Evolutionary conservation across 1,140 invertebrate genomes (phyloP).

Genomic region (Pantala flavescens): DNA sequence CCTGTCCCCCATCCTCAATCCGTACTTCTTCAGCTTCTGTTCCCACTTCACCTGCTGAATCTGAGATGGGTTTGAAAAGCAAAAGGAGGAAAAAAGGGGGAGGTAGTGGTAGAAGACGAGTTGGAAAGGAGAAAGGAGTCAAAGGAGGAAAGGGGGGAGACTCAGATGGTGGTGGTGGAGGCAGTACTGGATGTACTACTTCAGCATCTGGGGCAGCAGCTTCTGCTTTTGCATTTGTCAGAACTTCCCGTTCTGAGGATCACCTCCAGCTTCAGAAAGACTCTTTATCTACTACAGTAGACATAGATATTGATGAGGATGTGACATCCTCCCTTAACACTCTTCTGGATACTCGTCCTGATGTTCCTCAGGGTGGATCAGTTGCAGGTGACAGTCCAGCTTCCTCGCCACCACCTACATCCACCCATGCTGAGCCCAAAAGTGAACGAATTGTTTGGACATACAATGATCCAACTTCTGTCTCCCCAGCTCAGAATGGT

Average conservation of each 20-base stretch:
- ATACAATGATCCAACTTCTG: slow-evolving; percentile 63
- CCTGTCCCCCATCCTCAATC: slow-evolving; percentile 38
- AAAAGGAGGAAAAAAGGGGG: slow-evolving; percentile 17
- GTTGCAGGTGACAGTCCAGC: slow-evolving; percentile 12
- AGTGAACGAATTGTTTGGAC: slow-evolving; percentile 73
- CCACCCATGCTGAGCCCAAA: slow-evolving; percentile 13
- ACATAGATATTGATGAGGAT: slow-evolving; percentile 78
- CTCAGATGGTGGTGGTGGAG: slow-evolving; percentile 1
- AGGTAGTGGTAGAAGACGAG: background rate
- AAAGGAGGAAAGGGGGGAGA: background rate
- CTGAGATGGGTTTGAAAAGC: slow-evolving; percentile 34
- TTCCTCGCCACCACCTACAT: slow-evolving; percentile 26
- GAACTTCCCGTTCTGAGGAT: slow-evolving; percentile 75
- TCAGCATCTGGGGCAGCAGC: slow-evolving; percentile 31
- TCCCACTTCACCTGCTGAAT: slow-evolving; percentile 67
- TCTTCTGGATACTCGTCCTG: slow-evolving; percentile 68
- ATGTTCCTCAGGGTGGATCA: slow-evolving; percentile 38
- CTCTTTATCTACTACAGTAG: slow-evolving; percentile 63
- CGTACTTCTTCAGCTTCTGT: slow-evolving; percentile 48
- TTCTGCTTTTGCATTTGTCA: slow-evolving; percentile 44
- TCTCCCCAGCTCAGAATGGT: slow-evolving; percentile 32
- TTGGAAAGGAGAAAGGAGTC: background rate
- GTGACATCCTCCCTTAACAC: slow-evolving; percentile 85
- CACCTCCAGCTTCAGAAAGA: slow-evolving; percentile 70
- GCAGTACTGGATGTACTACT: slow-evolving; percentile 35